These are phyloP conservation scores for Molorchus minor DNA, from an alignment of 2,888 invertebrate genomes.

Conservation along the genomic window DNA sequence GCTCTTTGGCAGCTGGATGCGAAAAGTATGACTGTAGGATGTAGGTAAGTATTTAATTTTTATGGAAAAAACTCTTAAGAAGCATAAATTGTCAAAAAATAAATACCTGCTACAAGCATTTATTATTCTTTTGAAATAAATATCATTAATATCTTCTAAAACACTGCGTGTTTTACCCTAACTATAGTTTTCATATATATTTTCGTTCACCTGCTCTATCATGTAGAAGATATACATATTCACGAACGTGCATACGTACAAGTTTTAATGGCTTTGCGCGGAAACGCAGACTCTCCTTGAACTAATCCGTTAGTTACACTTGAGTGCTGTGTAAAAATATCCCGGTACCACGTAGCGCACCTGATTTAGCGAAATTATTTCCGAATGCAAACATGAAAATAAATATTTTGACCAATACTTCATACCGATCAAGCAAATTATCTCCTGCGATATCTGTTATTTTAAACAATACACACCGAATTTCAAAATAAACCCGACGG, in stretches of 20 bases:
- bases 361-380: neutral
- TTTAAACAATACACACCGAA: neutral
- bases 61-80: too few species aligned
- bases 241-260: neutral
- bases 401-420: neutral
- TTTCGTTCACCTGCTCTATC: too few species aligned
- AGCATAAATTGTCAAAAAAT: too few species aligned
- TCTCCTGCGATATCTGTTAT: neutral
- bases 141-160: too few species aligned
- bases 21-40: too few species aligned
- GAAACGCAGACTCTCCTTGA: neutral
- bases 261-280: neutral
- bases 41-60: too few species aligned
- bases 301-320: neutral
- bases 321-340: neutral
- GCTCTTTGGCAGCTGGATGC: too few species aligned
- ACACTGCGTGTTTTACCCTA: too few species aligned
- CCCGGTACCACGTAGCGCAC: neutral
- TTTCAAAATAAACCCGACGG: neutral
- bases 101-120: too few species aligned
- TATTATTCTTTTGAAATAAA: too few species aligned
- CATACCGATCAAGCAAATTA: neutral
- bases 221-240: too few species aligned
- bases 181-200: too few species aligned
- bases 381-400: neutral